phyloP scores from a whole-genome alignment of 2,888 invertebrate species.

The Erpobdella octoculata region DNA sequence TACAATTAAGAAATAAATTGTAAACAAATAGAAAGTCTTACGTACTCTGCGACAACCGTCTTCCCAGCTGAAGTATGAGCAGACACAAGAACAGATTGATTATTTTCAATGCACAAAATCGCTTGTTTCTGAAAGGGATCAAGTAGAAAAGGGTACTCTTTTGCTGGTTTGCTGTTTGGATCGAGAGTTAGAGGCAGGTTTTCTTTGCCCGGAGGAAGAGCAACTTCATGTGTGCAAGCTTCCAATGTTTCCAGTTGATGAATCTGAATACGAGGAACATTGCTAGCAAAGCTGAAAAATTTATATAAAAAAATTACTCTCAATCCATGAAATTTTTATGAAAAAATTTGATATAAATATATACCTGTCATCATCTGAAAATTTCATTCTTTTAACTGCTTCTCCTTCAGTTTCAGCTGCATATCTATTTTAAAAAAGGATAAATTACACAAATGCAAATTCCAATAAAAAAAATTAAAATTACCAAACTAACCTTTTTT shows the following conservation, averaged over 20 bases:
- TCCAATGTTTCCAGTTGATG: slow-evolving; percentile 82
- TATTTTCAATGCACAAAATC: slow-evolving; percentile 88
- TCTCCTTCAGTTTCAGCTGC: no score
- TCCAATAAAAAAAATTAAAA: no score
- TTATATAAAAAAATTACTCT: neutral
- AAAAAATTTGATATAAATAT: neutral
- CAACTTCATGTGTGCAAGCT: slow-evolving; percentile 85
- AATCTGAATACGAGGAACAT: slow-evolving; percentile 72
- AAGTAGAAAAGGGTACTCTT: slow-evolving; percentile 83
- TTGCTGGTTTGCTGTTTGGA: slow-evolving; percentile 61
- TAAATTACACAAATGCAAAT: no score
- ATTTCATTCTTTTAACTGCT: no score
- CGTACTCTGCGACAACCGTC: slow-evolving; percentile 91
- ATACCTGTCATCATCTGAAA: no score
- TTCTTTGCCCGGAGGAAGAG: slow-evolving; percentile 76
- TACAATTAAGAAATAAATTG: neutral
- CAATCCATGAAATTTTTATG: neutral
- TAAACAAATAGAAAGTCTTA: slow-evolving; percentile 37
- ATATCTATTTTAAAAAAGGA: no score
- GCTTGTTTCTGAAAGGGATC: slow-evolving; percentile 98
- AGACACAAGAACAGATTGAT: slow-evolving; percentile 93
- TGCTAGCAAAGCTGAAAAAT: slow-evolving; percentile 70
- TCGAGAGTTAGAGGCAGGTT: slow-evolving; percentile 61
- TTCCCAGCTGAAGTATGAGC: slow-evolving; percentile 99
- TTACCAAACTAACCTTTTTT: no score